Evolutionary conservation across 2,888 invertebrate genomes (phyloP), one percentile per base, ranked within the genome.

Genomic region (Dynastes tityus): DNA sequence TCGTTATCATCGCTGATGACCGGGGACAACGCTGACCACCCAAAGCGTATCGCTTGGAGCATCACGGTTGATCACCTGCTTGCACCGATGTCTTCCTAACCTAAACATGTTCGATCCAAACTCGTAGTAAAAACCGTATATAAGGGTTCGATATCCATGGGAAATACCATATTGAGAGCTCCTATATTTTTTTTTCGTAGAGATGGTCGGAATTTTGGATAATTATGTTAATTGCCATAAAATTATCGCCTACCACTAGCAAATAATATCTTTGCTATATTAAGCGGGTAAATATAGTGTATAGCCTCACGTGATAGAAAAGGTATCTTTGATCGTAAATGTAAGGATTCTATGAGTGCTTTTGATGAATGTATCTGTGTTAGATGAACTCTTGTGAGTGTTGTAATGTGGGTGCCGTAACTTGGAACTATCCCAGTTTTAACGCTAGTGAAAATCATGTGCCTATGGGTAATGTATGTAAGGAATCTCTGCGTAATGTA

Each of bases 1-100:
- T 51, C 67, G 75, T 78, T 78, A 78, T 78, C 78, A 75, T 45
- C 55, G 75, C 67, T 74, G 53, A 55, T 55, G 55, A 55, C 55
- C 74, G 22, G 65, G 29, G 51, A 78, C 70, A 32, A 68, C 58
- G 40, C 27, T 58, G 78, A 67, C 78, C 78, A 78, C 78, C 78
- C 78, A 78, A 75, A 68, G 75, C 67, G 78, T 29, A 71, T 65
- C 65, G 49, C 51, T 68, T 13, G 13, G 51, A 68, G 68, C 68
- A 22, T 27, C 63, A 29, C 55, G 22, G 55, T 2, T 13, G 63
- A 63, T 63, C 63, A 63, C 63, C 63, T 63, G 63, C 63, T 29
- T 55, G 32, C 32, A 32, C n/a, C 22, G n/a, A 4, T 55, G 55
- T 53, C 55, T 55, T 16, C 22, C 55, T 22, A 32, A 55, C 55